A percentile compares a stretch with the other conserved stretches of the same genome.
Conservation (phyloP, 2,888 invertebrate genomes). For the Teleogryllus oceanicus region DNA sequence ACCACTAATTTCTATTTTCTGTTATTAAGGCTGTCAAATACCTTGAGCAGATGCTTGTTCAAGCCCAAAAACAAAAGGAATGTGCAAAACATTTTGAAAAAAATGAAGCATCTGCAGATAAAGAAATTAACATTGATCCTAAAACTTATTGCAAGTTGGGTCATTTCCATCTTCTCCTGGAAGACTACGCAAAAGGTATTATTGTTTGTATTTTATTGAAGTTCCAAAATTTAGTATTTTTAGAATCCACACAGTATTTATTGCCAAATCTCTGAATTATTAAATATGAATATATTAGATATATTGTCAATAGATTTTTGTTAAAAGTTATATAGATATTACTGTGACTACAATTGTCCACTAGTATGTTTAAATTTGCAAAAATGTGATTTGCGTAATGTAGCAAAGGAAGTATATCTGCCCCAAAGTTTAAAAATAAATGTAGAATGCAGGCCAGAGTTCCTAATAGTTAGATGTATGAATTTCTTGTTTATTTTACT, state of each 20-base stretch:
- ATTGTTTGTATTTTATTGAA: constrained; percentile 21
- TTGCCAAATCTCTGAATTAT: no score
- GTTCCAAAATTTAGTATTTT: not conserved
- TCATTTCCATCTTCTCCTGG: constrained; percentile 88
- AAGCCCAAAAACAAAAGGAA: constrained; percentile 64
- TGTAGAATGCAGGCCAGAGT: no score
- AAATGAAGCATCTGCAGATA: constrained; percentile 31
- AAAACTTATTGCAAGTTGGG: constrained; percentile 93
- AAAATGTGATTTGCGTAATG: no score
- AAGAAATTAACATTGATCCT: constrained; percentile 77
- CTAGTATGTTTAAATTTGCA: no score
- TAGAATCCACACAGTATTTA: not conserved
- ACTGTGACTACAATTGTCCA: no score
- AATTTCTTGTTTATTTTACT: no score
- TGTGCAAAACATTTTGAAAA: constrained; percentile 34
- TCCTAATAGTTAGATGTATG: no score
- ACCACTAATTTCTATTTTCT: constrained; percentile 30
- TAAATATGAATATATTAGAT: no score
- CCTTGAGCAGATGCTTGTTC: constrained; percentile 78
- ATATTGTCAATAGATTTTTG: no score
- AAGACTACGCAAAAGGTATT: constrained; percentile 91
- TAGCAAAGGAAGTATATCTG: no score
- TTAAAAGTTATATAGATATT: no score
- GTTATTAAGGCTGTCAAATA: constrained; percentile 69
- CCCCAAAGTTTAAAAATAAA: no score